Conservation (phyloP, 2,888 invertebrate genomes). For the Oligia strigilis region DNA sequence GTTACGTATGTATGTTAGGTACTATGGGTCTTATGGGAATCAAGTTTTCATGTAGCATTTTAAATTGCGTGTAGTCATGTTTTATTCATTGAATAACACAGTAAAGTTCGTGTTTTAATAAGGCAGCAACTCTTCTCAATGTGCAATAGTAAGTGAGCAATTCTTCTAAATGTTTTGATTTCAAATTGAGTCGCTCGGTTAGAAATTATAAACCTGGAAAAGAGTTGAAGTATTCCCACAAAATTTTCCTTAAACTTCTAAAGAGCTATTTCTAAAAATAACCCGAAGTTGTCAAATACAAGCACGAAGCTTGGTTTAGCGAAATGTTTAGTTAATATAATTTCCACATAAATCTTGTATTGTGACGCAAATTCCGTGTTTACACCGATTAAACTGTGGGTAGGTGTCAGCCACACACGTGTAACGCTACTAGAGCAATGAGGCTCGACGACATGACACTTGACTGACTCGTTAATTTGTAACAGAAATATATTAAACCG, state of each 20-base stretch:
- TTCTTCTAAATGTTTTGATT: not conserved
- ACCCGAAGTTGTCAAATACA: not conserved
- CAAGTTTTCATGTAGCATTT: not conserved
- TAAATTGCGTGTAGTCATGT: not conserved
- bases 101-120: not conserved
- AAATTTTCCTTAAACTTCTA: not conserved
- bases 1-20: conserved; percentile 28
- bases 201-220: not conserved
- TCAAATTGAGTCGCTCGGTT: not conserved
- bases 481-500: conserved; percentile 77
- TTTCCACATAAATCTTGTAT: conserved; percentile 50
- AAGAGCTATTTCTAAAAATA: conserved; percentile 21
- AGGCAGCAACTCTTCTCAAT: not conserved
- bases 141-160: too few relatives aligned
- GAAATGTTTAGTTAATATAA: conserved; percentile 39
- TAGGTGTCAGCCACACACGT: conserved; percentile 75
- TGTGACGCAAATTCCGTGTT: conserved; percentile 67
- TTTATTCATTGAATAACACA: conserved; percentile 5
- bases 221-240: not conserved
- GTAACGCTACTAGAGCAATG: conserved; percentile 78
- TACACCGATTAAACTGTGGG: conserved; percentile 72
- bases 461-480: conserved; percentile 89
- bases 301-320: conserved; percentile 10
- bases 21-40: conserved; percentile 11
- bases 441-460: conserved; percentile 80